Base-by-base conservation (phyloP, 2,888 invertebrate genomes). In the Bombylius discolor region DNA sequence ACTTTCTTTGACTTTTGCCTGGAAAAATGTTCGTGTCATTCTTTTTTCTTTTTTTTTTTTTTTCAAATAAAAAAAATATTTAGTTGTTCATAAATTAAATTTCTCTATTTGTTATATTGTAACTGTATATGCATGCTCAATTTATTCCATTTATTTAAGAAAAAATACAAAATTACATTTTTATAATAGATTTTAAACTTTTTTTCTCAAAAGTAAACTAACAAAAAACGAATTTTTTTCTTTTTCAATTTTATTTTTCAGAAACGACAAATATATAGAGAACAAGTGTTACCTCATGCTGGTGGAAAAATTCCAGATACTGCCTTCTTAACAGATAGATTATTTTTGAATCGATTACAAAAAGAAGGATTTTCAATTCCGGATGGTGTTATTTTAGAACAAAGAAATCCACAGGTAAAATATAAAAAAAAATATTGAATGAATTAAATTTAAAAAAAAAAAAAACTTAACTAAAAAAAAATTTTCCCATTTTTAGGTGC, bases 261-360 rank as follows among this genome's bases (percentile, higher is more conserved):
- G 71, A 82, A 82, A 67, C 74, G 82, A 42, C 81, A 82, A 70
- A 77, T 83, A 61, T 83, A 79, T 68, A 76, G 82, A 23, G 82
- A 83, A 63, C 78, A 82, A 66, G 77, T 82, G 23, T 65, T 80
- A 50, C 82, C 82, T 9, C 77, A 78, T 61, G 72, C 77, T 44
- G 82, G 82, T 45, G 82, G 82, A 1, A 81, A 81, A 67, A 81
- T 82, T 61, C 82, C 82, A 0, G 81, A 81, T 57, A 78, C 79
- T 47, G 82, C 82, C 8, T 82, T 82, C 61, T 73, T 77, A 59
- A 76, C 78, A 1, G 81, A 81, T 67, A 76, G 82, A 12, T 67
- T 82, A 49, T 77, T 78, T 47, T 67, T 82, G 44, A 82, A 82
- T 67, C 77, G 78, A 48, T 67, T 82, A 47, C 81, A 82, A 67